phyloP scores from a whole-genome alignment of 2,113 vertebrate species.

The Morone saxatilis region DNA sequence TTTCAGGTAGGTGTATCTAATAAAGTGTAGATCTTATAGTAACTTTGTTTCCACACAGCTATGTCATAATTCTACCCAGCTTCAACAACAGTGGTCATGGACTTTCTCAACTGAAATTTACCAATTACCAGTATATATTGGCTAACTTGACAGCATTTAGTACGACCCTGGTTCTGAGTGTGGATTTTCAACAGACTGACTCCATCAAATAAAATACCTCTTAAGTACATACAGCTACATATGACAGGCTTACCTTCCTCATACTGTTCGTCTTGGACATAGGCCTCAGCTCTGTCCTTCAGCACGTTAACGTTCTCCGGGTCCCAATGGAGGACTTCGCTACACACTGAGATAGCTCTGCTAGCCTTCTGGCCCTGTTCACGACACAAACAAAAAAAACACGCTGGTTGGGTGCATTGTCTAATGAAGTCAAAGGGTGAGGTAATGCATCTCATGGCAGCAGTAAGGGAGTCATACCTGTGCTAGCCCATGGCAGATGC shows the following conservation, averaged over 20 bases:
- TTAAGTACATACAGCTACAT: background rate
- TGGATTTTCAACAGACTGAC: background rate
- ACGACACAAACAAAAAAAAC: background rate
- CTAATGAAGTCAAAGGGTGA: background rate
- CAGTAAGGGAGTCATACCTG: constrained; percentile 82
- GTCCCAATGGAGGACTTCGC: constrained; percentile 89
- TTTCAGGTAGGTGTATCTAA: too few relatives aligned
- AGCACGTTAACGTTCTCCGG: constrained; percentile 90
- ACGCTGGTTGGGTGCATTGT: background rate
- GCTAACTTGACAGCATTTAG: background rate
- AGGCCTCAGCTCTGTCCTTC: constrained; percentile 95
- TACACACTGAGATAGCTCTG: constrained; percentile 90
- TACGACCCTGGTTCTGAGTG: background rate
- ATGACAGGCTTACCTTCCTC: constrained; percentile 89
- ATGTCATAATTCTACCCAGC: background rate
- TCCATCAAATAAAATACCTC: background rate
- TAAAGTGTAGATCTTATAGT: too few relatives aligned
- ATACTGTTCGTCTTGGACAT: constrained; percentile 93
- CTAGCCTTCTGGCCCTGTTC: constrained; percentile 87
- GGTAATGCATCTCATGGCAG: background rate
- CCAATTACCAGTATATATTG: background rate
- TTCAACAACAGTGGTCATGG: background rate
- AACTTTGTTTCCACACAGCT: background rate
- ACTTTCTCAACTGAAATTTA: background rate
- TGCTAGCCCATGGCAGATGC: constrained; percentile 94